These are phyloP conservation scores for Zygogramma bicolorata DNA, from an alignment of 2,888 invertebrate genomes.

Conservation along the genomic window DNA sequence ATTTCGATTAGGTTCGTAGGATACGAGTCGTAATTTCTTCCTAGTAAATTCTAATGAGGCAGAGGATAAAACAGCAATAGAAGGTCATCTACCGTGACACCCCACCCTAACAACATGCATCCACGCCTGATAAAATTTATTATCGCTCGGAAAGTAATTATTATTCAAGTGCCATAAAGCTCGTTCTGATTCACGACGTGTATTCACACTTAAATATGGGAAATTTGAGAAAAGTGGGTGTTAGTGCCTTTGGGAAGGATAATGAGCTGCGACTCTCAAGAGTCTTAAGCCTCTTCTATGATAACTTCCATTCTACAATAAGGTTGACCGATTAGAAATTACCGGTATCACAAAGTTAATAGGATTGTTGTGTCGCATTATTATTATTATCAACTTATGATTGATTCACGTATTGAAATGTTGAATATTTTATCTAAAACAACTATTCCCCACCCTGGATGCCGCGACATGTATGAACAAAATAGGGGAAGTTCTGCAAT, in stretches of 20 bases:
- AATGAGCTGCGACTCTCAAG: too few relatives aligned
- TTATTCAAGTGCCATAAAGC: constrained; percentile 13
- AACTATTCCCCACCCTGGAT: too few relatives aligned
- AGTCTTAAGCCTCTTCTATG: too few relatives aligned
- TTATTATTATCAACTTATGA: too few relatives aligned
- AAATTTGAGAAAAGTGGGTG: constrained; percentile 13
- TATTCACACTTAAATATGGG: constrained; percentile 7
- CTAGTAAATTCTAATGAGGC: constrained; percentile 11
- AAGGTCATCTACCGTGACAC: constrained; percentile 42
- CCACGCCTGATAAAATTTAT: constrained; percentile 39
- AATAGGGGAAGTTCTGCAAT: too few relatives aligned
- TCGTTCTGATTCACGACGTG: constrained; percentile 15
- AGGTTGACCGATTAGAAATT: too few relatives aligned
- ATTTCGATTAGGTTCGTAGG: not conserved
- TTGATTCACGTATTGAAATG: too few relatives aligned
- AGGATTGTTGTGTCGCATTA: too few relatives aligned
- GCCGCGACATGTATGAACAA: too few relatives aligned
- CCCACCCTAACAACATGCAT: constrained; percentile 37
- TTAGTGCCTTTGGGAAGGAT: not conserved
- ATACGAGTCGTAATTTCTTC: not conserved
- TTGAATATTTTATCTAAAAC: too few relatives aligned
- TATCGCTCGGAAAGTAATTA: constrained; percentile 9
- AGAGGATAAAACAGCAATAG: constrained; percentile 19
- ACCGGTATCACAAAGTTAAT: too few relatives aligned
- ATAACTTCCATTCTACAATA: too few relatives aligned